A percentile compares a stretch with the other conserved stretches of the same genome.
phyloP scores from a whole-genome alignment of 2,888 invertebrate species.

The Dryocosmus kuriphilus region DNA sequence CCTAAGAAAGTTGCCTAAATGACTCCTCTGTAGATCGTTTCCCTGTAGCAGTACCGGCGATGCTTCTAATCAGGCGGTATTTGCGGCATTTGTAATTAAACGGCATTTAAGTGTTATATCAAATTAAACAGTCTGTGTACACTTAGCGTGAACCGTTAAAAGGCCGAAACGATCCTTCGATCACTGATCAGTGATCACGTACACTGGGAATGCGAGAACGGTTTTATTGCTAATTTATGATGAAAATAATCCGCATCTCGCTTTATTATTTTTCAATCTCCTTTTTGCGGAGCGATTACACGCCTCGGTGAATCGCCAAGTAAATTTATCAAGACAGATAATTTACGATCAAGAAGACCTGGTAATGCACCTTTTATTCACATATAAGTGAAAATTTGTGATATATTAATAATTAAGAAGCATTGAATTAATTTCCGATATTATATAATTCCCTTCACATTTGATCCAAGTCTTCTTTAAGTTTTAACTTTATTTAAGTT shows the following conservation, averaged over 20 bases:
- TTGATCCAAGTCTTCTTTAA: not conserved
- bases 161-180: constrained; percentile 17
- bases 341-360: constrained; percentile 1
- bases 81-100: constrained; percentile 30
- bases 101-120: constrained; percentile 30
- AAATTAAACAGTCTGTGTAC: constrained; percentile 25
- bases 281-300: constrained; percentile 12
- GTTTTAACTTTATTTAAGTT: not conserved
- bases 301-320: not conserved
- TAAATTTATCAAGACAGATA: constrained; percentile 3
- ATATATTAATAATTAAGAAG: not conserved
- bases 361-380: not conserved
- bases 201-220: constrained; percentile 1
- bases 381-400: not conserved
- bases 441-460: not conserved
- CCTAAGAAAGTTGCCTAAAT: constrained; percentile 10
- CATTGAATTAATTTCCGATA: not conserved
- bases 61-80: constrained; percentile 1
- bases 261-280: constrained; percentile 23
- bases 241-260: constrained; percentile 19
- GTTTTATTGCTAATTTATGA: constrained; percentile 30
- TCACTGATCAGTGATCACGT: constrained; percentile 3
- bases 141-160: constrained; percentile 10
- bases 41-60: not conserved
- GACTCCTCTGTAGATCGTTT: constrained; percentile 8